Evolutionary conservation across 53 echinoderm and acorn worm species (phyloP).

Genomic region (Patiria pectinifera): DNA sequence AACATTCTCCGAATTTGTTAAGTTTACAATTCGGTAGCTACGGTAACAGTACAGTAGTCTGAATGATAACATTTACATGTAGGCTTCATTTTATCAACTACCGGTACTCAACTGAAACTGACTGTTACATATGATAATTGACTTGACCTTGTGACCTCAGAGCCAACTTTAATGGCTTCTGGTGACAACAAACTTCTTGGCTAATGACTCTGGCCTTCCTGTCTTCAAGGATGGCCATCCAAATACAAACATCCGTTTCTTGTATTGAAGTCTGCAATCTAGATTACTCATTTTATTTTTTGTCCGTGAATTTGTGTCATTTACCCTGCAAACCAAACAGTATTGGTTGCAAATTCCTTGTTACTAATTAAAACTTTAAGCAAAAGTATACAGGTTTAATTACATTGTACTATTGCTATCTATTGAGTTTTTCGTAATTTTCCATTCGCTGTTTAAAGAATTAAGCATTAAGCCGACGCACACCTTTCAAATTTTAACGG

Average conservation of each 20-base stretch:
- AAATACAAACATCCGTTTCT: slow-evolving; percentile 26
- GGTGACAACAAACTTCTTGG: slow-evolving; percentile 10
- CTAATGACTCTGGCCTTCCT: slow-evolving; percentile 13
- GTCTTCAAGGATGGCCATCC: slow-evolving; percentile 24
- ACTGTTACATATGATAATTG: neutral
- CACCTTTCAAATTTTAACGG: no score
- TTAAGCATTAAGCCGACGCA: no score
- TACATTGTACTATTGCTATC: no score
- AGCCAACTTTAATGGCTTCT: slow-evolving; percentile 49
- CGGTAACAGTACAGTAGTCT: neutral
- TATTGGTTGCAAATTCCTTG: no score
- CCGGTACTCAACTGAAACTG: neutral
- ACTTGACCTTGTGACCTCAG: slow-evolving; percentile 41
- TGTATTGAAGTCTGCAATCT: neutral
- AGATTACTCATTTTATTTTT: neutral
- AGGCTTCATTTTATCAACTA: neutral
- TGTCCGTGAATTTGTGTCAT: no score
- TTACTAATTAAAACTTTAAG: no score
- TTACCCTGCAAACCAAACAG: no score
- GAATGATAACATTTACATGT: neutral
- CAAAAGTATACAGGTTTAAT: no score
- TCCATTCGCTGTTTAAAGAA: no score
- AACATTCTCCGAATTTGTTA: no score
- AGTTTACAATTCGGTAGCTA: no score
- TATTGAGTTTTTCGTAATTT: no score